Base-by-base conservation (phyloP, 2,888 invertebrate species). In the Leuctra nigra region DNA sequence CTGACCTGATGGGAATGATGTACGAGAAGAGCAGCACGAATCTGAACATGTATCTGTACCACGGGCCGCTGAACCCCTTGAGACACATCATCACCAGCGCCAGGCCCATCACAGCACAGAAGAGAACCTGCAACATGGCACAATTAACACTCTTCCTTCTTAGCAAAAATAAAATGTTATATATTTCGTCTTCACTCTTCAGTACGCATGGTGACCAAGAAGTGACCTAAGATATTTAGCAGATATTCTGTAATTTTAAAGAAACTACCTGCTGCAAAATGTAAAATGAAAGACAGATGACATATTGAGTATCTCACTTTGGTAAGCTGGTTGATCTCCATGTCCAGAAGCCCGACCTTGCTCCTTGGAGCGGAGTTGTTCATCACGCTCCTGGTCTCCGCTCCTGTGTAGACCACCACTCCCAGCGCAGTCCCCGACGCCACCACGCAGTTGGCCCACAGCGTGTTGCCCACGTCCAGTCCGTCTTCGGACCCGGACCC, bases 361-460 rank as follows among this genome's bases (percentile, higher is more conserved):
- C 94, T 95, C 57, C 95, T 82, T 0, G 98, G 96, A 47, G 87
- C 84, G 0, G 95, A 94, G 70, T 98, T 98, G 75, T 99, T 99
- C 98, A 99, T 99, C 11, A 97, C 92, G 64, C 94, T 92, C 63
- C 98, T 81, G 0, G 98, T 98, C 76, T 99, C 99, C 52, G 85
- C 84, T 16, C 99, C 86, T 48, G 95, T 98, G 70, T 99, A 99
- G 62, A 99, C 88, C 4, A 99, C 90, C 53, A 96, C 82, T 13
- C 96, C 99, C 4, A 96, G 83, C 1, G 97, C 95, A 62, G 92
- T 91, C 18, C 97, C 96, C 1, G 95, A 96, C 0, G 99, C 98
- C 13, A 99, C 86, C 0, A 99, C 98, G 53, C 96, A 96, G 65
- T 98, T 97, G 3, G 98, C 94, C 99, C 99, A 99, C 55, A 99